A percentile compares a stretch with the other conserved stretches of the same genome.
Conservation (phyloP, 2,797 vertebrate species). For the Microhierax caerulescens region DNA sequence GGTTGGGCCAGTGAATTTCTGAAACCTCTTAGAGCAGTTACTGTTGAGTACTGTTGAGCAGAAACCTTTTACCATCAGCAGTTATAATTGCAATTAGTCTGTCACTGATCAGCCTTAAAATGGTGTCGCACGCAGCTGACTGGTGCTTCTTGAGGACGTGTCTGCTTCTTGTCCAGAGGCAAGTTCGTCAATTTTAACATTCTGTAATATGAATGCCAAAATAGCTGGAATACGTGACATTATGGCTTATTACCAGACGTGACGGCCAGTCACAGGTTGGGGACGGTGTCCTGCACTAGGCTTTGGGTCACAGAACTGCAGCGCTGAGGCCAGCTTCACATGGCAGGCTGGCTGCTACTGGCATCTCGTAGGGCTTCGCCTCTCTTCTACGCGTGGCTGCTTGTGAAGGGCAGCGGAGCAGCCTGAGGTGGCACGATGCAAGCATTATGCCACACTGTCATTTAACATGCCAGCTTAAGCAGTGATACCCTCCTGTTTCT, state of each 20-base stretch:
- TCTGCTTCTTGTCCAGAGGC: background rate
- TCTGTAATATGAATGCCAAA: background rate
- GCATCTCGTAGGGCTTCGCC: background rate
- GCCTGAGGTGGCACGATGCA: background rate
- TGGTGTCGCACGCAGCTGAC: background rate
- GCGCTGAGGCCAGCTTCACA: background rate
- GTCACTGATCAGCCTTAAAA: background rate
- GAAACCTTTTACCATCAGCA: background rate
- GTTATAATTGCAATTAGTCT: background rate
- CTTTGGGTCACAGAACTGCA: background rate
- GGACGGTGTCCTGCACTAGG: background rate
- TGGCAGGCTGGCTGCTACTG: background rate
- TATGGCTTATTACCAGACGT: background rate
- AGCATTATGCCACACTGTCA: background rate
- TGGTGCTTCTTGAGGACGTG: background rate
- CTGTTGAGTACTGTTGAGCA: too few species aligned
- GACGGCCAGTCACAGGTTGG: background rate
- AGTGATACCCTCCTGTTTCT: background rate
- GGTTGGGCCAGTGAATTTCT: background rate
- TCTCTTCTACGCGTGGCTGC: background rate
- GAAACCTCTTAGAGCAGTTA: background rate
- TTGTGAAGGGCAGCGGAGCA: background rate
- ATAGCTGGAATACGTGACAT: background rate
- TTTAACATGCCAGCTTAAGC: background rate
- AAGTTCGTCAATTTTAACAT: background rate